Evolutionary conservation across 2,113 vertebrate genomes (phyloP), one percentile per base, ranked within the genome.

Genomic region (Gobiocypris rarus): DNA sequence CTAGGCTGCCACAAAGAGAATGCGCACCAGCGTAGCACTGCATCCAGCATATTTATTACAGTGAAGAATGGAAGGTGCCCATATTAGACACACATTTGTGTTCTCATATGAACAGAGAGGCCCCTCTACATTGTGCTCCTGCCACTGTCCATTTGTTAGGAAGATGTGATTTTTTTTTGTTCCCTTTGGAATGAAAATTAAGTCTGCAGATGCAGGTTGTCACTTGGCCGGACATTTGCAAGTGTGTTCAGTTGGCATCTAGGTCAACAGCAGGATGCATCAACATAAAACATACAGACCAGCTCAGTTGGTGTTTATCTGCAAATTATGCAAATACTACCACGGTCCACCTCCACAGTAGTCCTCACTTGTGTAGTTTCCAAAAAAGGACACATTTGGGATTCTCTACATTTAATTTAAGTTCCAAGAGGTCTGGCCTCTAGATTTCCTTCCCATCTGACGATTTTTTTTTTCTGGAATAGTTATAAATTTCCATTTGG

Each of bases 21-120:
- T 45, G 78, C 67, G 34, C 83, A 85, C 63, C 41, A 54, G 78
- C 82, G 14, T 86, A 73, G 73, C 58, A 81, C 82, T 82, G 79
- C 48, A 84, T 79, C 74, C 84, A 88, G 77, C 84, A 81, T 89
- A 89, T 89, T 89, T 87, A 88, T 86, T 89, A 88, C 84, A 82
- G 78, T 83, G 84, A 87, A 85, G 70, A 87, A 87, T 89, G 59
- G 67, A 78, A 87, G 83, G 81, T 56, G 71, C 43, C 76, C 50
- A 63, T 89, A 82, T 87, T 81, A 85, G 81, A 88, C 63, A 81
- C 82, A 88, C 86, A 78, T 86, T 86, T 81, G 61, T 83, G 81
- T 86, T 85, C 82, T 76, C 75, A 34, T 84, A 65, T 86, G 84
- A 86, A 88, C 80, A 28, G 74, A 43, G 59, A 76, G 76, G 87